Base-by-base conservation (phyloP, 2,797 vertebrate genomes). In the Sparus aurata region DNA sequence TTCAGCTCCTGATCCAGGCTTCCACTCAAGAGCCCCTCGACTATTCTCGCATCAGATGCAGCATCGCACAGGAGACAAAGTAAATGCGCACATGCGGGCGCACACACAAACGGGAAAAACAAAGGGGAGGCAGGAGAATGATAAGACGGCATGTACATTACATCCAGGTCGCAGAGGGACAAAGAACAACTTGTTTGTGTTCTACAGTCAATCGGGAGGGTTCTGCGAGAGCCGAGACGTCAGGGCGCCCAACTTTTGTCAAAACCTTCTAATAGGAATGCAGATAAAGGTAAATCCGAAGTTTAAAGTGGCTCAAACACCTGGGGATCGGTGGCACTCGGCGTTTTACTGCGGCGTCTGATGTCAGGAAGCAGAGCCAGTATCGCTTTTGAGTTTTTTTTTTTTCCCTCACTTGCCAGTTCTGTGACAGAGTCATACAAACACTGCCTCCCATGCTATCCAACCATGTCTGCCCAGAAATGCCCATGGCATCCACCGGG, bases 11-110 rank as follows among this genome's bases (percentile, higher is more conserved):
- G 94, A 93, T 94, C 89, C 89, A 77, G 90, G 92, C 88, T 85
- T 83, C 86, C 91, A 89, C 94, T 97, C 90, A 93, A 96, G 94
- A 94, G 94, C 94, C 94, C 92, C 92, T 93, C 91, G 89, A 94
- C 94, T 94, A 85, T 88, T 95, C 94, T 94, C 89, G 89, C 91
- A 95, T 95, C 93, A 92, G 93, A 93, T 90, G 91, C 87, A 79
- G 86, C 68, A 75, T 80, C 87, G 93, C 94, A 91, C 92, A 93
- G 93, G 91, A 86, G 90, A 93, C 78, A 87, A 85, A 82, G 85
- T 92, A 91, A 91, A 95, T 86, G 90, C 86, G 91, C 79, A 71
- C 74, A 85, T 47, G 55, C 66, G 30, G 59, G 30, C 65, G 30
- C 70, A 67, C 54, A 65, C 61, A 74, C 69, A 60, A 54, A 52